phyloP scores from a whole-genome alignment of 2,888 invertebrate genomes.

The Serrognathus titanus region DNA sequence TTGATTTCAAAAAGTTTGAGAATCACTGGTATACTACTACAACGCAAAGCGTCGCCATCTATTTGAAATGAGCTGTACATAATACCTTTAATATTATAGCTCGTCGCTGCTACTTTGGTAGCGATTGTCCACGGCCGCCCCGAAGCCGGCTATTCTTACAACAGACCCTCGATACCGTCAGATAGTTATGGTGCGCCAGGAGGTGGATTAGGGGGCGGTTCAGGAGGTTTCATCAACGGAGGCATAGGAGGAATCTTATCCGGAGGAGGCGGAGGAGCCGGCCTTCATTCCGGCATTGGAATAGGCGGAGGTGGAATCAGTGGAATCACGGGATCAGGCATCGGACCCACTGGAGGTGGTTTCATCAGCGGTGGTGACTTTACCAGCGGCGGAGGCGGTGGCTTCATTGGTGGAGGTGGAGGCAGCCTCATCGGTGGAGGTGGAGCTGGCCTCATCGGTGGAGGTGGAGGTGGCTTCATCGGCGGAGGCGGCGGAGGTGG shows the following conservation, averaged over 20 bases:
- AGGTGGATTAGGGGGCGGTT: slow-evolving; percentile 11
- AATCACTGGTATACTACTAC: neutral
- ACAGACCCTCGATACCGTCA: slow-evolving; percentile 36
- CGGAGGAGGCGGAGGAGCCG: slow-evolving; percentile 22
- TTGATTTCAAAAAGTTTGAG: too few relatives aligned
- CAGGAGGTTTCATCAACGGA: slow-evolving; percentile 14
- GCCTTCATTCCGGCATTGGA: slow-evolving; percentile 18
- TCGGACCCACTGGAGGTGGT: slow-evolving; percentile 14
- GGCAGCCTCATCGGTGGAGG: slow-evolving; percentile 28
- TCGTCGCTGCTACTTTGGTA: slow-evolving; percentile 45
- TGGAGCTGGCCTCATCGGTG: slow-evolving; percentile 23
- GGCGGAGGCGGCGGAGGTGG: slow-evolving; percentile 36
- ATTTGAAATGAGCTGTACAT: neutral
- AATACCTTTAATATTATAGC: slow-evolving; percentile 27
- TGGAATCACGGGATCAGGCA: slow-evolving; percentile 13
- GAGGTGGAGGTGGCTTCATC: slow-evolving; percentile 19
- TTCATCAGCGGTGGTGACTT: slow-evolving; percentile 17
- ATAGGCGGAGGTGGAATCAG: slow-evolving; percentile 21
- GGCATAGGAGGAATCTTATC: slow-evolving; percentile 32
- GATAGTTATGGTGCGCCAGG: slow-evolving; percentile 37
- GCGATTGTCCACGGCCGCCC: slow-evolving; percentile 58
- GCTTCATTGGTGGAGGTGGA: slow-evolving; percentile 18
- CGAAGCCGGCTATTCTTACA: slow-evolving; percentile 58
- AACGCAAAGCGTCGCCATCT: neutral
- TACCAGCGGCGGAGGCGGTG: slow-evolving; percentile 11